phyloP scores from a whole-genome alignment of 2,888 invertebrate species.

The Archaeoteleia sp. region DNA sequence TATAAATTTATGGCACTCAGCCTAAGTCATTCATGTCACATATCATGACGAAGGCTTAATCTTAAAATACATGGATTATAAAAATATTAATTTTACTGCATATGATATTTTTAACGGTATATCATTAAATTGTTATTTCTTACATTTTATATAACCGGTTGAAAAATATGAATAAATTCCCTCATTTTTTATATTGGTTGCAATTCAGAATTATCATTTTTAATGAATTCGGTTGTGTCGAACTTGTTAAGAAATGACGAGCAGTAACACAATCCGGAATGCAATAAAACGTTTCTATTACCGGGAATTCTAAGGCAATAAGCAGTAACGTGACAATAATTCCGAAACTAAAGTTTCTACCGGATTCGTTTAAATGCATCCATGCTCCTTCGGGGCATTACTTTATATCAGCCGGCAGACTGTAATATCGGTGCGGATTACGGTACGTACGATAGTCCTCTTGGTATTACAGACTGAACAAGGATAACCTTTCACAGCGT shows the following conservation, averaged over 20 bases:
- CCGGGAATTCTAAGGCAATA: slow-evolving; percentile 54
- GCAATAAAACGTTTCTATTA: slow-evolving; percentile 57
- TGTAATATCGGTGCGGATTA: slow-evolving; percentile 39
- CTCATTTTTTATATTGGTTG: background rate
- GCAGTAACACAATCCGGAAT: background rate
- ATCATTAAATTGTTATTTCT: too few relatives aligned
- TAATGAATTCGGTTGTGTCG: background rate
- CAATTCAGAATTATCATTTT: background rate
- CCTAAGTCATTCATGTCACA: too few relatives aligned
- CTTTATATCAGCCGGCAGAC: slow-evolving; percentile 37
- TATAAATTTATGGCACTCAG: too few relatives aligned
- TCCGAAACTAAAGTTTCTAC: slow-evolving; percentile 20
- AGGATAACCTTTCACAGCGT: slow-evolving; percentile 19
- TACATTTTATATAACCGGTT: too few relatives aligned
- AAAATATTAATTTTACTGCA: too few relatives aligned
- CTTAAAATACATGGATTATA: too few relatives aligned
- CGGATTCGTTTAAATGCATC: slow-evolving; percentile 39
- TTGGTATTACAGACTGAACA: slow-evolving; percentile 17
- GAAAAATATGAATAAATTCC: slow-evolving; percentile 9
- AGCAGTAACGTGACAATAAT: slow-evolving; percentile 55
- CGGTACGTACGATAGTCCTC: slow-evolving; percentile 24
- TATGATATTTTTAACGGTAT: too few relatives aligned
- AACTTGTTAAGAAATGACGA: slow-evolving; percentile 1
- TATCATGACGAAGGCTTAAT: too few relatives aligned
- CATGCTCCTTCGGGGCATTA: slow-evolving; percentile 25